These are phyloP conservation scores for Pandemis heparana DNA, from an alignment of 2,888 invertebrate genomes.

Conservation along the genomic window DNA sequence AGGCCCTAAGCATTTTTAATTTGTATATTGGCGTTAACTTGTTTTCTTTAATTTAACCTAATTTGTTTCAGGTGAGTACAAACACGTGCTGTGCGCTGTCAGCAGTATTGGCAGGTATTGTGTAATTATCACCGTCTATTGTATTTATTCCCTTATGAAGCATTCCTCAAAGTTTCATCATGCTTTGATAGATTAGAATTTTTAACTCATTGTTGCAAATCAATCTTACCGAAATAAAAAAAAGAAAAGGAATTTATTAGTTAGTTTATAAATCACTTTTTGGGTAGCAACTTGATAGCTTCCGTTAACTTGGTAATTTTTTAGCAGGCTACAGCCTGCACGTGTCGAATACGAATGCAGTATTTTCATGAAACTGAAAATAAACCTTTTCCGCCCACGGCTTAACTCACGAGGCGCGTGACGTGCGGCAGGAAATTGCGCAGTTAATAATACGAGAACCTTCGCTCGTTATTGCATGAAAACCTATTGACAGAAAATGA, in stretches of 20 bases:
- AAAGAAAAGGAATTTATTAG: neutral
- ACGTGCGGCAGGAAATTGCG: conserved; percentile 55
- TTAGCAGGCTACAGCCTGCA: neutral
- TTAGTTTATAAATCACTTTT: neutral
- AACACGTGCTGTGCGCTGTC: conserved; percentile 20
- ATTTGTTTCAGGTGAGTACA: conserved; percentile 36
- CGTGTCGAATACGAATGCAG: neutral
- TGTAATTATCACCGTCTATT: conserved; percentile 15
- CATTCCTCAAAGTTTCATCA: conserved; percentile 9
- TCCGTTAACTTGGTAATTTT: neutral
- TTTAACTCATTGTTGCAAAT: neutral
- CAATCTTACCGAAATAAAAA: neutral
- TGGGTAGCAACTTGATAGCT: neutral
- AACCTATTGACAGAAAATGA: conserved; percentile 18
- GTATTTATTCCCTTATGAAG: conserved; percentile 2
- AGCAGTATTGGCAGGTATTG: conserved; percentile 18
- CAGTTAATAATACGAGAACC: conserved; percentile 46
- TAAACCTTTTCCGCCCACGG: conserved; percentile 25
- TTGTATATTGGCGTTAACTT: neutral
- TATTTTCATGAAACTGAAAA: conserved; percentile 27
- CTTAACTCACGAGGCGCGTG: conserved; percentile 50
- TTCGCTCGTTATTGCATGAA: conserved; percentile 21
- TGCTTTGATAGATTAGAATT: neutral
- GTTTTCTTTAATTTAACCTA: conserved; percentile 13
- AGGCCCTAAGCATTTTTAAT: no score